Evolutionary conservation across 2,113 vertebrate species (phyloP).

Genomic region (Vicugna pacos): DNA sequence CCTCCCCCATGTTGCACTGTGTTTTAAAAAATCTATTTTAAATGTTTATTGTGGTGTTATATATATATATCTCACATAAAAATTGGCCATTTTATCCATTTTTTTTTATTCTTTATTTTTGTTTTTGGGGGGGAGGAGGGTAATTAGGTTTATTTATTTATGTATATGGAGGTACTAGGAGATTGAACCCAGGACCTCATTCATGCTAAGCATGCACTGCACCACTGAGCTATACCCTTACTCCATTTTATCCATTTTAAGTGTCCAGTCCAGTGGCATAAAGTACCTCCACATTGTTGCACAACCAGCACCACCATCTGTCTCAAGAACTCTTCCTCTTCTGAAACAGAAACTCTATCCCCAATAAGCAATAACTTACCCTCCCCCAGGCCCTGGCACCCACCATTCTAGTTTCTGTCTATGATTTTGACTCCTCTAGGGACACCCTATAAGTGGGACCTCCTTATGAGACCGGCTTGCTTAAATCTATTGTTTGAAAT

Average conservation of each 20-base stretch:
- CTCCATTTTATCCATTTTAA: neutral
- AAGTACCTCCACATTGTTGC: neutral
- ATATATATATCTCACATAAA: neutral
- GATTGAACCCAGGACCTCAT: too few relatives aligned
- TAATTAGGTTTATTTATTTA: too few relatives aligned
- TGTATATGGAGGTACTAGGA: too few relatives aligned
- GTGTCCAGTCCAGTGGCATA: neutral
- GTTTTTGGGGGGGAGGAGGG: too few relatives aligned
- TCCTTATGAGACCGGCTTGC: neutral
- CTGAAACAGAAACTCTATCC: neutral
- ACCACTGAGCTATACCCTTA: too few relatives aligned
- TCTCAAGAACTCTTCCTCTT: neutral
- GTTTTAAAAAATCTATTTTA: neutral
- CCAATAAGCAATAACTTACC: neutral
- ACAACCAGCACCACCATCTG: too few relatives aligned
- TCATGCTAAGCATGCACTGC: too few relatives aligned
- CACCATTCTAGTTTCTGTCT: neutral
- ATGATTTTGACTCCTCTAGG: neutral
- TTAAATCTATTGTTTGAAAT: neutral
- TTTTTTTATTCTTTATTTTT: neutral
- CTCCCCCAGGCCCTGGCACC: neutral
- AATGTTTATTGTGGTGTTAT: neutral
- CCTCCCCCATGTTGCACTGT: neutral
- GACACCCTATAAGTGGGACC: neutral
- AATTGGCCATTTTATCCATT: neutral